Evolutionary conservation across 2,888 invertebrate species (phyloP), one percentile per base, ranked within the genome.

Genomic region (Dyspetes luteomarginatus): DNA sequence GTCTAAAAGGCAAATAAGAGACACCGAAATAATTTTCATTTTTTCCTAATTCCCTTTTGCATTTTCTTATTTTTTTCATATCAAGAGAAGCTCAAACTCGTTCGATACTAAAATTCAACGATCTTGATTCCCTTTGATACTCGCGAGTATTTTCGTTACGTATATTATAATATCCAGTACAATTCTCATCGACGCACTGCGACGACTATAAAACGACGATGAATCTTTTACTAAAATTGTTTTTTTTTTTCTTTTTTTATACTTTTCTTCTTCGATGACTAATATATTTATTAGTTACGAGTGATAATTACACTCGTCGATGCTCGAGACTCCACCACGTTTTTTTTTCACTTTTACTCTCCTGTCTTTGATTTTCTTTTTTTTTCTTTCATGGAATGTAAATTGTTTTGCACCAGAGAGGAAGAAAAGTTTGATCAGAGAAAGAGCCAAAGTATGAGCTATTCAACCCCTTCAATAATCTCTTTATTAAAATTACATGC

Each of bases 221-320:
- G n/a, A 30, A 28, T 28, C 22, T n/a, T 15, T 55, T 26, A 15
- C 55, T 64, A 55, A 45, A 64, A 36, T 36, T 36, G 7, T 36
- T 12, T 5, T 36, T 9, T 9, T 36, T 12, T 36, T 36, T 62
- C 1, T 36, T 36, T 36, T 62, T 52, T 64, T 52, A 5, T 17
- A 1, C 17, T 3, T 24, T 24, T 52, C 24, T 9, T 24, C n/a
- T 24, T 48, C 74, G 67, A 75, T 75, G 65, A 65, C 74, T 75
- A 75, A 22, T 5, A 24, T 75, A 67, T 50, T 65, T 58, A 75
- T 75, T 50, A 65, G 43, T 30, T n/a, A 65, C 24, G 50, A 60
- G 48, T 50, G 12, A 72, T 62, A 72, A 72, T 72, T 62, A 73
- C 73, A 73, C 55, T 64, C 55, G 73, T 65, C 64, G 73, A 65